Evolutionary conservation across 2,888 invertebrate genomes (phyloP).

Genomic region (Idaea dimidiata): DNA sequence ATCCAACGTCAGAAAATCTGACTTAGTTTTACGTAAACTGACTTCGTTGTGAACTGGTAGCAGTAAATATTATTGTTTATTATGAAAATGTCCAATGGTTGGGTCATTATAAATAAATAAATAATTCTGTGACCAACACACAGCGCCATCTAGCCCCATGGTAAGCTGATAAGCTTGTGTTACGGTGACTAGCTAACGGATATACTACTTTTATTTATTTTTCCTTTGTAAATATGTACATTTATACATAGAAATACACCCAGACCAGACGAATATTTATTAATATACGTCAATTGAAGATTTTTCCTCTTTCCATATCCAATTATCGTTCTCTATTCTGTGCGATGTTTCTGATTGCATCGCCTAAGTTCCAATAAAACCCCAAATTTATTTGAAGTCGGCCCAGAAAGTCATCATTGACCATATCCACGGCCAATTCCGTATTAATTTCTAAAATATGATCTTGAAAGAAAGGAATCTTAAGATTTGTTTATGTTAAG

Average conservation of each 20-base stretch:
- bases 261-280: too few relatives aligned
- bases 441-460: too few relatives aligned
- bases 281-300: not conserved
- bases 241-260: too few relatives aligned
- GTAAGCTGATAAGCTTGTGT: too few relatives aligned
- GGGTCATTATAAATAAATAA: not conserved
- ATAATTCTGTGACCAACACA: too few relatives aligned
- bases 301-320: not conserved
- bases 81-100: not conserved
- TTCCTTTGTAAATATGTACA: too few relatives aligned
- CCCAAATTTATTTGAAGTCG: too few relatives aligned
- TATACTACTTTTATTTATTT: too few relatives aligned
- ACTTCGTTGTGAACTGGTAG: not conserved
- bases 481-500: conserved; percentile 39
- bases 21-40: not conserved
- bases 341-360: not conserved
- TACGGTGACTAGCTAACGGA: too few relatives aligned
- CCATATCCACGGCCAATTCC: not conserved
- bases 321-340: conserved; percentile 5
- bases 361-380: too few relatives aligned
- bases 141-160: too few relatives aligned
- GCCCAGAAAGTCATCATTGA: too few relatives aligned
- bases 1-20: not conserved
- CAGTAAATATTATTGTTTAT: not conserved
- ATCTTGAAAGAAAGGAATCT: not conserved